phyloP scores from a whole-genome alignment of 2,797 vertebrate genomes.

The Clarias platycephalus region DNA sequence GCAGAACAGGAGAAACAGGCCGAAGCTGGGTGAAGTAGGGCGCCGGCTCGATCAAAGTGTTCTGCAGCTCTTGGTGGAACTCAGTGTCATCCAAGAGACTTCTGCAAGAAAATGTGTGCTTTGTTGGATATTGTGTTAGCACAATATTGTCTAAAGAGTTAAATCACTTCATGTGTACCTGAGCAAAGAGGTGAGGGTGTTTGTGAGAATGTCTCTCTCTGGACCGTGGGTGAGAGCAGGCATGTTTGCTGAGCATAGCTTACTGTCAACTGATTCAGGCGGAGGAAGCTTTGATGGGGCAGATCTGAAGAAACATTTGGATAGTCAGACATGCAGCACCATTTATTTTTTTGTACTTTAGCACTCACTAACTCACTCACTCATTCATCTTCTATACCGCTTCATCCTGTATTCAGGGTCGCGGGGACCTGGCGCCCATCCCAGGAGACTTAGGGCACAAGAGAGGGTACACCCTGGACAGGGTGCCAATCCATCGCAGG shows the following conservation, averaged over 20 bases:
- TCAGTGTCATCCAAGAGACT: slow-evolving; percentile 77
- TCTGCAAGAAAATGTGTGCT: slow-evolving; percentile 62
- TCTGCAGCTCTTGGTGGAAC: slow-evolving; percentile 72
- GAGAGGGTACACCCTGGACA: too few relatives aligned
- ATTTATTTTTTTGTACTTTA: not conserved
- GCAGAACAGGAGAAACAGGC: slow-evolving; percentile 37
- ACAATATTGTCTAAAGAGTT: not conserved
- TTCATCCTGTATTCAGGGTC: too few relatives aligned
- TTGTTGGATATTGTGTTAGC: not conserved
- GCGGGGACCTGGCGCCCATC: too few relatives aligned
- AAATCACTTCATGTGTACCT: slow-evolving; percentile 10
- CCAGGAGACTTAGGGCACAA: too few relatives aligned
- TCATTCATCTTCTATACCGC: not conserved
- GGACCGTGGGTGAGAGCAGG: slow-evolving; percentile 21
- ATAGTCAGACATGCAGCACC: not conserved
- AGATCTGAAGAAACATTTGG: slow-evolving; percentile 48
- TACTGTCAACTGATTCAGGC: slow-evolving; percentile 16
- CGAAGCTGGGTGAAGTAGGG: slow-evolving; percentile 76
- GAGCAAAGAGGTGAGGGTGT: slow-evolving; percentile 60
- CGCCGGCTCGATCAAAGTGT: slow-evolving; percentile 68
- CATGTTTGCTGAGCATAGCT: not conserved
- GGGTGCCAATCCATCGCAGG: too few relatives aligned
- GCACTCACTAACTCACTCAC: not conserved
- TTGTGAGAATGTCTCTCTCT: slow-evolving; percentile 58
- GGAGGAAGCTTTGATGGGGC: slow-evolving; percentile 14